These are phyloP conservation scores for Rhagoletis zephyria DNA, from an alignment of 1,140 invertebrate genomes.

Conservation along the genomic window DNA sequence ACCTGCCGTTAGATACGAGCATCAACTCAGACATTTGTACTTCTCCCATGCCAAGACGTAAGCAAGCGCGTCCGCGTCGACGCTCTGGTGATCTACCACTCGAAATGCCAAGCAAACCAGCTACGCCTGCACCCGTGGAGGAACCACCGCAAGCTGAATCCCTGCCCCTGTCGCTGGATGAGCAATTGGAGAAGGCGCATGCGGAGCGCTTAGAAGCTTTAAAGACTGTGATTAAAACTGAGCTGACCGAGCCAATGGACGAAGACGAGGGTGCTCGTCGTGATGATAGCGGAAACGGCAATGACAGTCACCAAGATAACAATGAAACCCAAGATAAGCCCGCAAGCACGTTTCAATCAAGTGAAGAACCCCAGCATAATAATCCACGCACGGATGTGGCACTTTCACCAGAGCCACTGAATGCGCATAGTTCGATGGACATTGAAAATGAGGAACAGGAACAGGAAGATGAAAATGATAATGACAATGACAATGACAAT, in stretches of 20 bases:
- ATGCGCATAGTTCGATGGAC: background rate
- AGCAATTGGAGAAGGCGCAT: slow-evolving; percentile 52
- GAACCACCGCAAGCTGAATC: slow-evolving; percentile 1
- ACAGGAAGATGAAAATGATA: slow-evolving; percentile 54
- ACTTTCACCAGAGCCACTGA: background rate
- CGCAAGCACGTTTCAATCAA: background rate
- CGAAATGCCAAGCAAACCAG: slow-evolving; percentile 71
- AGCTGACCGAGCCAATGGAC: slow-evolving; percentile 62
- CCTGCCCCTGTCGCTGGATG: slow-evolving; percentile 5
- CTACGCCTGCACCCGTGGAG: background rate
- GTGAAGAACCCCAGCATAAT: slow-evolving; percentile 31
- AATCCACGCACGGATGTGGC: background rate
- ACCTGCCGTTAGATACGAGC: slow-evolving; percentile 58
- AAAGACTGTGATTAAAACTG: slow-evolving; percentile 70
- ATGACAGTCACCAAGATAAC: slow-evolving; percentile 56
- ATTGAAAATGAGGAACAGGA: slow-evolving; percentile 53
- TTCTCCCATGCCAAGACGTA: slow-evolving; percentile 84
- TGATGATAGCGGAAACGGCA: slow-evolving; percentile 59
- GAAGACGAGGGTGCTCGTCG: slow-evolving; percentile 57
- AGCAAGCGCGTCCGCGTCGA: slow-evolving; percentile 85
- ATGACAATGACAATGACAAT: slow-evolving; percentile 64
- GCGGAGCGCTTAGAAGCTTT: slow-evolving; percentile 53
- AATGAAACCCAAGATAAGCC: slow-evolving; percentile 54
- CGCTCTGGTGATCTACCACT: slow-evolving; percentile 84
- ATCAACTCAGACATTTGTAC: slow-evolving; percentile 75